phyloP scores from a whole-genome alignment of 2,113 vertebrate genomes.

The human (Homo sapiens) region GRCh38 chr6:160048001-160048500 shows the following conservation, averaged over 20 bases:
- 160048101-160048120: neutral
- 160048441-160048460: constrained; percentile 91
- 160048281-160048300: neutral
- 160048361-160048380: constrained; percentile 87
- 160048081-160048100: accelerated
- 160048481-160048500: constrained; percentile 90
- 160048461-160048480: constrained; percentile 94
- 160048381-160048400: constrained; percentile 79
- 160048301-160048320: accelerated
- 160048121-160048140: neutral
- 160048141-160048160: accelerated
- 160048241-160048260: neutral
- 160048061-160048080: accelerated
- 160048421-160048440: constrained; percentile 72
- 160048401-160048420: constrained; percentile 91
- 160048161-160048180: accelerated
- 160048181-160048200: accelerated
- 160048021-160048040: neutral
- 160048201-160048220: accelerated
- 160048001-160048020: neutral
- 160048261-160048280: accelerated
- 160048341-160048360: neutral
- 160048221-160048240: accelerated
- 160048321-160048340: too few relatives aligned
- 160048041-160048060: neutral